Evolutionary conservation across 2,888 invertebrate species (phyloP), one percentile per base, ranked within the genome.

Genomic region (Stenoptilia bipunctidactyla): DNA sequence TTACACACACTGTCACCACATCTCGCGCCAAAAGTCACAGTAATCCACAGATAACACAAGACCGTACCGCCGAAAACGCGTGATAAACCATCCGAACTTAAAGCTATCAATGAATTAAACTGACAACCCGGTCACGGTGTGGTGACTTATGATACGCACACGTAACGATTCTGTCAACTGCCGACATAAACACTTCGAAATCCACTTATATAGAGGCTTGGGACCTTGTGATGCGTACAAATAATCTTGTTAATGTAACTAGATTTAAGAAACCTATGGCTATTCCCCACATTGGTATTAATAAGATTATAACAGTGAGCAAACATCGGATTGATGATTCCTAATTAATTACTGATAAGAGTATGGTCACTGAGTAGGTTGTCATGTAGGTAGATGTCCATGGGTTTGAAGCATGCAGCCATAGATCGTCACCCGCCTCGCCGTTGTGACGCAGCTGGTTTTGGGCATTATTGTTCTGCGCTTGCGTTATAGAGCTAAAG

Each of bases 171-270:
- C 86, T 85, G 86, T 85, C 86, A 86, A 86, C 86, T 86, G 83
- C 79, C 80, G 84, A 84, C 80, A 83, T 84, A 84, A 85, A 87
- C 85, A 85, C 80, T 83, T 82, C 73, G 79, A 80, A 82, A 84
- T 82, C 82, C 77, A 79, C 79, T 83, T 85, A 77, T 85, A 87
- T 85, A 86, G 83, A 83, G 84, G 74, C 75, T 77, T 69, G 66
- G 75, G 80, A 75, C 82, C 80, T 82, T 76, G 83, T 75, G 72
- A 79, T 85, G 79, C 84, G 82, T 82, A 84, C 85, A 76, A 80
- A 80, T 87, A 89, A 90, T 90, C 90, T 86, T 85, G 87, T 90
- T 90, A 90, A 85, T 85, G 85, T 90, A 90, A 90, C 88, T 87
- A 89, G 90, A 90, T 90, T 90, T 87, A 83, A 86, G 90, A 90